Percentiles rank a stretch among this genome's conserved stretches.
phyloP scores from a whole-genome alignment of 2,113 vertebrate species.

The Phaetusa simplex region DNA sequence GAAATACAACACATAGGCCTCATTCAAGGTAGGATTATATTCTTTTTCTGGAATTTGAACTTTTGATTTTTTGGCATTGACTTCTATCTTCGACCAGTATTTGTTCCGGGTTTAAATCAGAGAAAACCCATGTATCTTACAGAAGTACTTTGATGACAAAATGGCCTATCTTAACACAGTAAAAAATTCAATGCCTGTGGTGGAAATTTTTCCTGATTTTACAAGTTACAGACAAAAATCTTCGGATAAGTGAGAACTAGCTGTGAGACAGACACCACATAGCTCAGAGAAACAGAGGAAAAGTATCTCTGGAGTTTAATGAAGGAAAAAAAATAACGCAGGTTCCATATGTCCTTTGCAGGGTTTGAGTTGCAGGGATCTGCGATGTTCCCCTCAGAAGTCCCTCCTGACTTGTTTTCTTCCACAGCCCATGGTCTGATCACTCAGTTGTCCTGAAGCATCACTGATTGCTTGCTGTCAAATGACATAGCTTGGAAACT shows the following conservation, averaged over 20 bases:
- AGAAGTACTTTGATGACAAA: background rate
- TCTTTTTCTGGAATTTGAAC: background rate
- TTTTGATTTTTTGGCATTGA: background rate
- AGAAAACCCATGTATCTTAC: background rate
- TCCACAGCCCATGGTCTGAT: background rate
- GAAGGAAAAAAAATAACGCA: background rate
- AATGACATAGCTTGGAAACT: background rate
- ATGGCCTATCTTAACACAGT: background rate
- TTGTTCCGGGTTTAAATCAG: background rate
- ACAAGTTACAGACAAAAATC: background rate
- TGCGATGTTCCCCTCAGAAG: background rate
- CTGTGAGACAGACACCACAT: background rate
- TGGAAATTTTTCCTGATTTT: background rate
- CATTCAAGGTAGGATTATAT: background rate
- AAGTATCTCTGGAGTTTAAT: background rate
- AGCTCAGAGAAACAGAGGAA: background rate
- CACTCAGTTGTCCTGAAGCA: background rate
- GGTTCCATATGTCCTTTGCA: background rate
- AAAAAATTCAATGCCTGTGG: background rate
- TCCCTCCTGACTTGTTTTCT: background rate
- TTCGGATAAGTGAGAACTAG: background rate
- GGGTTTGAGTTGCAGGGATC: background rate
- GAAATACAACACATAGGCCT: background rate
- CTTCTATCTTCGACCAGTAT: background rate
- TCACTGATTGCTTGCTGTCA: background rate